Percentiles rank a stretch among this genome's conserved stretches.
phyloP scores from a whole-genome alignment of 2,888 invertebrate genomes.

The Zaprionus lineosus region DNA sequence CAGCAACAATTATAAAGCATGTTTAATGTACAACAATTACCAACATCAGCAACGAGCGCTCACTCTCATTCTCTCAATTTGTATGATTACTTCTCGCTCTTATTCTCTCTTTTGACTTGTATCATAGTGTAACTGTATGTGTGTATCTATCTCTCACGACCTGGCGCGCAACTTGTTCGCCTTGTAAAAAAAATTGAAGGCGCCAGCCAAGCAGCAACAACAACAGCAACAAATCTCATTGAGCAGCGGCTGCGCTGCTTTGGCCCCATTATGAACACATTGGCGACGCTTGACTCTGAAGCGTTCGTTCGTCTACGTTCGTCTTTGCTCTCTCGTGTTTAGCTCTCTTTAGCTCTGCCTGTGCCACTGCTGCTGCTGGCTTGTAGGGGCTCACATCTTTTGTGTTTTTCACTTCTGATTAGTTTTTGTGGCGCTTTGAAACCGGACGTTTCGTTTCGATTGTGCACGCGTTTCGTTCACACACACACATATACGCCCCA shows the following conservation, averaged over 20 bases:
- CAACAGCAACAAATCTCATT: slow-evolving; percentile 38
- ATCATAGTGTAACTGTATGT: too few species aligned
- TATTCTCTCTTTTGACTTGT: slow-evolving; percentile 10
- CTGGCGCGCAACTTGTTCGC: slow-evolving; percentile 73
- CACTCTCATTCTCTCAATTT: slow-evolving; percentile 11
- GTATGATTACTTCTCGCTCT: slow-evolving; percentile 4
- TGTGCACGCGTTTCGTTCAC: slow-evolving; percentile 50
- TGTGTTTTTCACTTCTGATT: slow-evolving; percentile 72
- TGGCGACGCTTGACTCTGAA: slow-evolving; percentile 9
- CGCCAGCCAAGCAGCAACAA: slow-evolving; percentile 41
- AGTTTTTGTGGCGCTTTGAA: slow-evolving; percentile 79
- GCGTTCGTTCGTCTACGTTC: slow-evolving; percentile 12
- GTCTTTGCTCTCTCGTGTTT: slow-evolving; percentile 16
- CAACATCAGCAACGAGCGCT: slow-evolving; percentile 21
- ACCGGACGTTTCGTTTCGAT: slow-evolving; percentile 66
- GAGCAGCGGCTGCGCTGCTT: slow-evolving; percentile 67
- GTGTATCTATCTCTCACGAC: slow-evolving; percentile 31
- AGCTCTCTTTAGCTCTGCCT: slow-evolving; percentile 3
- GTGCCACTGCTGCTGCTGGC: slow-evolving; percentile 13
- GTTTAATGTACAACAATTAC: slow-evolving; percentile 23
- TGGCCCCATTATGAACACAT: slow-evolving; percentile 65
- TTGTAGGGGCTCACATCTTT: slow-evolving; percentile 37
- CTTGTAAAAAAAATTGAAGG: slow-evolving; percentile 64
- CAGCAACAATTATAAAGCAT: slow-evolving; percentile 29
- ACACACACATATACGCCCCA: slow-evolving; percentile 29